Percentiles rank a stretch among this genome's conserved stretches.
Evolutionary conservation across 2,113 vertebrate species (phyloP).

Genomic region (Peucedramus taeniatus): DNA sequence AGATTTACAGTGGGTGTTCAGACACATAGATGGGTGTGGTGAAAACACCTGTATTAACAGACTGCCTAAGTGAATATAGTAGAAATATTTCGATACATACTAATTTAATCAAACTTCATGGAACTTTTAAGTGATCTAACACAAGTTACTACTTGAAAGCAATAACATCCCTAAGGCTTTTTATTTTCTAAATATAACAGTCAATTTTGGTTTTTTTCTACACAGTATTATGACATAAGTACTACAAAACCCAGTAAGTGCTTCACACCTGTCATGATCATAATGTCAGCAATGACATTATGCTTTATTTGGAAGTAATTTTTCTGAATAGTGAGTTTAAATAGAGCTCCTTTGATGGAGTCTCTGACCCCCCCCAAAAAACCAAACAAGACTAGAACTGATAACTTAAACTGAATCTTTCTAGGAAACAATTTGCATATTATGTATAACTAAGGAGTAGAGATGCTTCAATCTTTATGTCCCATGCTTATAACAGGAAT

Average conservation of each 20-base stretch:
- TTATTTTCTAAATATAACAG: slow-evolving; percentile 7
- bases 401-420: background rate
- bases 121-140: background rate
- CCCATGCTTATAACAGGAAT: background rate
- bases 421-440: slow-evolving; percentile 6
- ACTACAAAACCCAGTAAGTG: background rate
- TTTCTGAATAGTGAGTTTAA: background rate
- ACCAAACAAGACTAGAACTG: background rate
- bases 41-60: background rate
- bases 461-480: background rate
- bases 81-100: background rate
- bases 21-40: background rate
- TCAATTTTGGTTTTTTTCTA: background rate
- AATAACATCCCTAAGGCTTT: background rate
- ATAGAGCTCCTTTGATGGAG: background rate
- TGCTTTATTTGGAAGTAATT: background rate
- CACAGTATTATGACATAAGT: background rate
- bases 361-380: background rate
- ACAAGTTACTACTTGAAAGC: background rate
- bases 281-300: background rate
- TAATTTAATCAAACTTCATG: background rate
- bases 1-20: background rate
- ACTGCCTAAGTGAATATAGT: background rate
- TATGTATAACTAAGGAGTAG: background rate
- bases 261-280: background rate